Conservation (phyloP, 2,797 vertebrate genomes). For the Fundulus diaphanus region DNA sequence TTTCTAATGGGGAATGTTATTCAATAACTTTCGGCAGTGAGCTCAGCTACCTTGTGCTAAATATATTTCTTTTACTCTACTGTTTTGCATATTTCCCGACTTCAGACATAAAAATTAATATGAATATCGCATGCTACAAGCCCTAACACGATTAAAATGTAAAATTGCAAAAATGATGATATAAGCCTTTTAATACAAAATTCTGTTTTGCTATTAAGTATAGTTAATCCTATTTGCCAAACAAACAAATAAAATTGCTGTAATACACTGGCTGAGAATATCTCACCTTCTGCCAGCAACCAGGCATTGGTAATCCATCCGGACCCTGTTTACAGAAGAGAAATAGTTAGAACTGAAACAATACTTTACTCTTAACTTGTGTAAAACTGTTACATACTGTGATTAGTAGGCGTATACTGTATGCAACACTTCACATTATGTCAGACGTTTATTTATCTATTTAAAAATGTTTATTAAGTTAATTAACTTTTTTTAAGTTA, state of each 20-base stretch:
- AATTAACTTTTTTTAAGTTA: no score
- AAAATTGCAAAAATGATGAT: neutral
- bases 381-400: neutral
- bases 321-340: conserved; percentile 87
- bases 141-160: neutral
- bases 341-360: conserved; percentile 40
- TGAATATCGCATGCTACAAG: neutral
- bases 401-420: neutral
- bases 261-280: neutral
- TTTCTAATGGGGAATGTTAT: neutral
- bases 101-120: neutral
- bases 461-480: no score
- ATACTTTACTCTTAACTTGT: neutral
- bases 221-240: neutral
- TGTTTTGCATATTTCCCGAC: neutral
- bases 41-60: neutral
- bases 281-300: conserved; percentile 99
- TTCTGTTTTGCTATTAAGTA: neutral
- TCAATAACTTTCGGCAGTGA: neutral
- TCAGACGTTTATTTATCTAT: neutral
- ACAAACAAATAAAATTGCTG: neutral
- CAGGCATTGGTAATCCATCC: conserved; percentile 99
- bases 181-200: neutral
- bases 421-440: neutral
- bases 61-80: neutral